Evolutionary conservation across 2,888 invertebrate species (phyloP).

Genomic region (Tetranychus truncatus): DNA sequence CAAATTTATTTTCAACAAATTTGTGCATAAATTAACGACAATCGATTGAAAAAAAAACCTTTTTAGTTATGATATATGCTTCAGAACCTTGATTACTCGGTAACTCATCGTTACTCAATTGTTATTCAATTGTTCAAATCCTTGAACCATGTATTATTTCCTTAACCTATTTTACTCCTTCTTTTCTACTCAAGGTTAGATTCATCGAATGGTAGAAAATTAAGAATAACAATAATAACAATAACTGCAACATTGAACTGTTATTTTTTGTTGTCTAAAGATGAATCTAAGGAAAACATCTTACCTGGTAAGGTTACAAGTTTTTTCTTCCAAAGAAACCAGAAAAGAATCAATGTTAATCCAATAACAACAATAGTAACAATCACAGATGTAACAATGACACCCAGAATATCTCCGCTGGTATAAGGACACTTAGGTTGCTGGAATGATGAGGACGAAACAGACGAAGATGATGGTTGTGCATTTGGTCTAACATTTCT

Average conservation of each 20-base stretch:
- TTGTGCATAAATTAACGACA: too few species aligned
- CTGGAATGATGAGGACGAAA: not conserved
- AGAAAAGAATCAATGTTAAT: constrained; percentile 2
- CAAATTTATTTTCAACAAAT: too few species aligned
- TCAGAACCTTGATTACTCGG: not conserved
- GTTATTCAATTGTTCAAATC: not conserved
- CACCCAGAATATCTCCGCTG: not conserved
- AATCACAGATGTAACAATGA: constrained; percentile 2
- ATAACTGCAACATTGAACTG: not conserved
- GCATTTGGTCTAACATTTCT: not conserved
- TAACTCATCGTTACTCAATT: constrained; percentile 2
- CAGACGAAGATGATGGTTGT: not conserved
- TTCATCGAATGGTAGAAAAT: not conserved
- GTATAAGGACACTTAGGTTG: not conserved
- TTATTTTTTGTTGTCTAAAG: not conserved
- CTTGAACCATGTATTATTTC: constrained; percentile 1
- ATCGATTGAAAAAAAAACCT: not conserved
- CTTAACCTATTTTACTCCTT: not conserved
- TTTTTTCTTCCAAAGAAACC: not conserved
- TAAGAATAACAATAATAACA: not conserved
- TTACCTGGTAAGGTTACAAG: not conserved
- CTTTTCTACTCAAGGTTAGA: not conserved
- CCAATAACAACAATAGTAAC: not conserved
- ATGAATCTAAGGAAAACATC: not conserved
- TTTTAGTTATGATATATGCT: not conserved